Evolutionary conservation across 1,140 invertebrate genomes (phyloP), one percentile per base, ranked within the genome.

Genomic region (Bombus waltoni): DNA sequence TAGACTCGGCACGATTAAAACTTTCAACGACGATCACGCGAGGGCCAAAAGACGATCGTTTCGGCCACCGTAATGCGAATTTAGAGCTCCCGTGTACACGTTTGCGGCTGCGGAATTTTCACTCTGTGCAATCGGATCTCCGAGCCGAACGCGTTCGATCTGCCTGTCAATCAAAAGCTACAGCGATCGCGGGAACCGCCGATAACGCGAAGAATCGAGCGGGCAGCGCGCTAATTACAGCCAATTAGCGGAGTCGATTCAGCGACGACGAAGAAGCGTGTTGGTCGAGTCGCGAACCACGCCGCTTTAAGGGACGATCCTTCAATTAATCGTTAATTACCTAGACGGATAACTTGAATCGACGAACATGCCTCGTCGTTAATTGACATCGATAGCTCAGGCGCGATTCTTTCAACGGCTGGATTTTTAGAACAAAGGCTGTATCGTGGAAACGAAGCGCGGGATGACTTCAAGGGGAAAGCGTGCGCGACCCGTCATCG

Each of bases 251-350:
- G 40, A 25, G 57, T 28, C 44, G 53, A 79, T 88, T 88, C 28
- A 47, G 18, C 44, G 83, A 71, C 66, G 70, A 75, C 70, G 72
- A 65, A 59, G 70, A 71, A 74, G 53, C 53, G 32, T 40, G 11
- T 66, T 74, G 42, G n/a, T 10, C 28, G 32, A 65, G 15, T 40
- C 75, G 44, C 28, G 76, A 57, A 70, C 78, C 71, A 32, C 40
- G 74, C 66, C 66, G 44, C 42, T 73, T 71, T 74, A 84, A 87
- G 66, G 65, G 75, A 79, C 74, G 35, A 75, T 87, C 73, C 59
- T 81, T 81, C 82, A 77, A 90, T 89, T 89, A 89, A 77, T 89
- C 73, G 28, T 62, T 78, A 90, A 90, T 90, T 87, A 84, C 59
- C 57, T 74, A 42, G 32, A 44, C 47, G 22, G 66, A 85, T 87